Conservation (phyloP, 2,888 invertebrate species). For the Hermaeophaga mercurialis region DNA sequence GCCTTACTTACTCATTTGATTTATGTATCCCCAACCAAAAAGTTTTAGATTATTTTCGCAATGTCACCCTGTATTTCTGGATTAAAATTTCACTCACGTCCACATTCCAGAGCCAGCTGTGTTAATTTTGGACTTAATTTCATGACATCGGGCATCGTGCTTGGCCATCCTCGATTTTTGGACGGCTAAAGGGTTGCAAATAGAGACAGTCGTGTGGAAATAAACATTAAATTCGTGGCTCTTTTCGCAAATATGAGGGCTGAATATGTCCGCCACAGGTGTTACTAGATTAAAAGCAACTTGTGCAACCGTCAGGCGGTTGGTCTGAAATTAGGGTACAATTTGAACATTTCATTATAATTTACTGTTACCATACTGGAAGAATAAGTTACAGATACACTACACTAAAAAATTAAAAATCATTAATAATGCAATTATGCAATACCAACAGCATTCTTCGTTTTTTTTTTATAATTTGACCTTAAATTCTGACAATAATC, state of each 20-base stretch:
- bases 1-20: too few species aligned
- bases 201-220: slow-evolving; percentile 11
- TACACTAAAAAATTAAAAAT: too few species aligned
- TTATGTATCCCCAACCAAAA: too few species aligned
- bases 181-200: slow-evolving; percentile 4
- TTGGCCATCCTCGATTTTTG: slow-evolving; percentile 5
- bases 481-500: too few species aligned
- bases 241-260: slow-evolving; percentile 14
- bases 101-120: slow-evolving; percentile 7
- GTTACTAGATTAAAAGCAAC: slow-evolving; percentile 24
- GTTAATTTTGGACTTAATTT: slow-evolving; percentile 21
- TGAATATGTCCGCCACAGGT: slow-evolving; percentile 13
- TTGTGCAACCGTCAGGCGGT: slow-evolving; percentile 21
- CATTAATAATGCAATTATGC: too few species aligned
- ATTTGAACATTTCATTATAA: too few species aligned
- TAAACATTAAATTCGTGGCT: slow-evolving; percentile 20
- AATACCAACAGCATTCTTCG: too few species aligned
- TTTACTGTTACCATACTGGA: too few species aligned
- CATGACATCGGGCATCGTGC: background rate
- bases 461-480: too few species aligned
- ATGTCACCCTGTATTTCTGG: slow-evolving; percentile 1
- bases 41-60: too few species aligned
- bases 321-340: slow-evolving; percentile 16
- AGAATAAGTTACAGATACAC: too few species aligned
- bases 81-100: slow-evolving; percentile 11